Percentiles rank a stretch among this genome's conserved stretches.
These are phyloP conservation scores for Onychomys leucogaster DNA, from an alignment of 2,797 vertebrate genomes.

Conservation along the genomic window DNA sequence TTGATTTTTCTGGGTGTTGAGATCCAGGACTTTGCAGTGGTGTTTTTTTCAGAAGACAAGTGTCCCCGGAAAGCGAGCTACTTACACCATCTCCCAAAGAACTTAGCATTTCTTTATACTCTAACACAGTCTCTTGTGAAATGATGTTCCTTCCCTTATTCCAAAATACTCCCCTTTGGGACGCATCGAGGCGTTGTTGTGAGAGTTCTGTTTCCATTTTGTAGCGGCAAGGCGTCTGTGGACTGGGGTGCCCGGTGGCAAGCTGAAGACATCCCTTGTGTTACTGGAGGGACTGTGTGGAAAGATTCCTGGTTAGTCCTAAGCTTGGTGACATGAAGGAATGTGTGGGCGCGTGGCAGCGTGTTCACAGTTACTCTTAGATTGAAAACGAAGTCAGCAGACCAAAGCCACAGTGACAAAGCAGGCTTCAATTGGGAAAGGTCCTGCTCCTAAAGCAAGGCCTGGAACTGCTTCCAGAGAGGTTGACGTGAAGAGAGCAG, in stretches of 20 bases:
- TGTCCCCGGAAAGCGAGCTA: conserved; percentile 1
- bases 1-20: conserved; percentile 27
- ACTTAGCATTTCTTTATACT: conserved; percentile 64
- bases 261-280: background rate
- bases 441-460: background rate
- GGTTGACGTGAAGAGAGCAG: background rate
- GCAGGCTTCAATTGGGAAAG: background rate
- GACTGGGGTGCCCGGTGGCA: background rate
- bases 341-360: background rate
- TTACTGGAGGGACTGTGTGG: background rate
- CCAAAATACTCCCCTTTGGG: conserved; percentile 54
- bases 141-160: conserved; percentile 54
- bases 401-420: background rate
- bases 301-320: background rate
- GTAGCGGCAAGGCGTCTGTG: background rate
- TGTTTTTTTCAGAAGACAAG: conserved; percentile 6
- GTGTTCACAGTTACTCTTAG: background rate
- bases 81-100: conserved; percentile 50
- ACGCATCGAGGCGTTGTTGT: background rate
- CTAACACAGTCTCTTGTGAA: conserved; percentile 34
- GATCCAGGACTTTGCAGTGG: background rate
- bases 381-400: background rate
- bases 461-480: background rate
- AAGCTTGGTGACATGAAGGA: background rate
- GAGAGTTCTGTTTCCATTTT: conserved; percentile 52